A percentile compares a stretch with the other conserved stretches of the same genome.
phyloP scores from a whole-genome alignment of 2,113 vertebrate species.

The Lagenorhynchus albirostris region DNA sequence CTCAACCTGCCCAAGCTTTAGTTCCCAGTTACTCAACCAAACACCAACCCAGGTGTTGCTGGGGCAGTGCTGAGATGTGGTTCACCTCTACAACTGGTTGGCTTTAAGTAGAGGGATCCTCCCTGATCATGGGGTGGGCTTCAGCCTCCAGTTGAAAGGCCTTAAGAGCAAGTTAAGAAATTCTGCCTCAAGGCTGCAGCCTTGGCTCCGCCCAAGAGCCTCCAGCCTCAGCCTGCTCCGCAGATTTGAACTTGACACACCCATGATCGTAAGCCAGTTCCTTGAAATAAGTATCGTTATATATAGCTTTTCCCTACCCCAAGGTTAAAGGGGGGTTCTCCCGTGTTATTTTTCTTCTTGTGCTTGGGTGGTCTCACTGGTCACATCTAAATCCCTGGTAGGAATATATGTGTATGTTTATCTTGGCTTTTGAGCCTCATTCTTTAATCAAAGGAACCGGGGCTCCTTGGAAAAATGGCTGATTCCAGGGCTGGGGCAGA shows the following conservation, averaged over 20 bases:
- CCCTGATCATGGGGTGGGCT: not conserved
- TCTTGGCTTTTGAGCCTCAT: not conserved
- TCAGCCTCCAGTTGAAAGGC: not conserved
- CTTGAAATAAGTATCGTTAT: no score
- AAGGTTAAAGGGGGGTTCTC: not conserved
- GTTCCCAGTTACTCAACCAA: not conserved
- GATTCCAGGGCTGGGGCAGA: not conserved
- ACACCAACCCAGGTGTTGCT: fast-evolving
- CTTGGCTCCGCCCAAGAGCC: not conserved
- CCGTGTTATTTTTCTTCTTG: no score
- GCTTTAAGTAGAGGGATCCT: fast-evolving
- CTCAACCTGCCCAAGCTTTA: fast-evolving
- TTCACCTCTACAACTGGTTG: fast-evolving
- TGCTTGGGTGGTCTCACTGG: fast-evolving
- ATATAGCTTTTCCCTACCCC: fast-evolving
- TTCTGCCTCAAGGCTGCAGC: not conserved
- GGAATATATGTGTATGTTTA: not conserved
- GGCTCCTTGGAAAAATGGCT: not conserved
- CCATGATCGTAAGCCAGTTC: fast-evolving
- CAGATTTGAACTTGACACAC: not conserved
- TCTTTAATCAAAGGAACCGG: not conserved
- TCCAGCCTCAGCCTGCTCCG: not conserved
- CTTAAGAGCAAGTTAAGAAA: not conserved
- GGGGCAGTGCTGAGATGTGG: not conserved
- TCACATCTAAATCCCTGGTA: not conserved